Base-by-base conservation (phyloP, 1,140 invertebrate species). In the Tetranychus cinnabarinus region DNA sequence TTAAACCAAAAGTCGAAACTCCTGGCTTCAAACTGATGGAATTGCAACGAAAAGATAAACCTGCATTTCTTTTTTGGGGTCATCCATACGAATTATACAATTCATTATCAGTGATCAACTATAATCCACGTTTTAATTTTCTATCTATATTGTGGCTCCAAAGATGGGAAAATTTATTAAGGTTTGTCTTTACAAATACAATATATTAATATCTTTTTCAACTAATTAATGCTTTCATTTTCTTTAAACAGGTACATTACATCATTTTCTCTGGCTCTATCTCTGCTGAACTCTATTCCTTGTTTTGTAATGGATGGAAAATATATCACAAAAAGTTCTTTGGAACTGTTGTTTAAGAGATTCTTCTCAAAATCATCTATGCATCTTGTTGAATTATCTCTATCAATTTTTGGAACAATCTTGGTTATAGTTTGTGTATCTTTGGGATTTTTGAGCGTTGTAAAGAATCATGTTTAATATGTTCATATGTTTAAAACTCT, bases 231-330 rank as follows among this genome's bases (percentile, higher is more conserved):
- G 13, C 46, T 47, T 47, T 47, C 46, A 3, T 3, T 47, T 47
- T 47, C 8, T n/a, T n/a, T 87, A 23, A 23, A 23, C 82, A 75
- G 75, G 68, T 81, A 81, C 68, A 75, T 95, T 55, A 81, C 86
- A 48, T 82, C 91, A 60, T 85, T 97, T 69, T 95, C 91, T 37
- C 80, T 85, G 66, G 91, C 89, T 5, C 75, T 96, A 65, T 88
- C 84, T 15, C 74, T 96, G 63, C 74, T 96, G 33, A 97, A 97
- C 77, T 79, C 90, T 6, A 79, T 97, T 37, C 92, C 92, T 3
- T 92, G 89, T 72, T 87, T 88, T 70, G 85, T 81, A 65, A 81
- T 95, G 64, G 92, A 97, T 77, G 91, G 91, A 3, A 81, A 91
- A 69, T 82, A 85, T 70, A 91, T 93, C 60, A 79, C 81, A 62